phyloP scores from a whole-genome alignment of 2,888 invertebrate species.

The Scaptodrosophila latifasciaeformis region DNA sequence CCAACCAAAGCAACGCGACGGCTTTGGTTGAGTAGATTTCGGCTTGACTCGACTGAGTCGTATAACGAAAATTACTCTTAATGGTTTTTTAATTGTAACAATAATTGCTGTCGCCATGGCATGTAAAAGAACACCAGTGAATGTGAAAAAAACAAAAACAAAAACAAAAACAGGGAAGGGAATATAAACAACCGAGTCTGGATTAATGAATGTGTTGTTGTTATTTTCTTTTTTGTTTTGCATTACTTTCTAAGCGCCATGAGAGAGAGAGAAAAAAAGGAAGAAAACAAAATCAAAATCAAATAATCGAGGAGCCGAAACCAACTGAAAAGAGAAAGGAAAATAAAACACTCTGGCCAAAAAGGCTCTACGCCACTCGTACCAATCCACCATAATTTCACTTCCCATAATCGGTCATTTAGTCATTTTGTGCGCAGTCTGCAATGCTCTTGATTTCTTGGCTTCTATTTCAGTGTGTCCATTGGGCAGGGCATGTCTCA shows the following conservation, averaged over 20 bases:
- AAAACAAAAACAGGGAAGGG: constrained; percentile 21
- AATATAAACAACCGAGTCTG: constrained; percentile 11
- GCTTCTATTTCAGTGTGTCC: constrained; percentile 14
- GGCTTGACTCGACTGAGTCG: too few relatives aligned
- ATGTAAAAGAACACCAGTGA: constrained; percentile 18
- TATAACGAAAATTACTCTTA: constrained; percentile 63
- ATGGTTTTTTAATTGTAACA: constrained; percentile 73
- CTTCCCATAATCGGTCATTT: constrained; percentile 50
- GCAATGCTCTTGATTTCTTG: not conserved
- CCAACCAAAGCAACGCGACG: too few relatives aligned
- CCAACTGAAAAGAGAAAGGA: not conserved
- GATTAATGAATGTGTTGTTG: too few relatives aligned
- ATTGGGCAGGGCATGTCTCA: too few relatives aligned
- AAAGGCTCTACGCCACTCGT: constrained; percentile 10
- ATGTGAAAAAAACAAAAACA: constrained; percentile 17
- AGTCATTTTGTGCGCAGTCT: constrained; percentile 6
- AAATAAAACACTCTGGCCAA: not conserved
- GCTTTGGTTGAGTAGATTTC: too few relatives aligned
- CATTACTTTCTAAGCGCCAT: too few relatives aligned
- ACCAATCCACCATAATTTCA: too few relatives aligned
- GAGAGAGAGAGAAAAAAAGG: too few relatives aligned
- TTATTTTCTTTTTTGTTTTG: too few relatives aligned
- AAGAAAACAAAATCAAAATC: constrained; percentile 1
- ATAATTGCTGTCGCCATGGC: constrained; percentile 69
- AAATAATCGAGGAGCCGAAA: constrained; percentile 11